phyloP scores from a whole-genome alignment of 2,888 invertebrate genomes.

The Venusia cambrica region DNA sequence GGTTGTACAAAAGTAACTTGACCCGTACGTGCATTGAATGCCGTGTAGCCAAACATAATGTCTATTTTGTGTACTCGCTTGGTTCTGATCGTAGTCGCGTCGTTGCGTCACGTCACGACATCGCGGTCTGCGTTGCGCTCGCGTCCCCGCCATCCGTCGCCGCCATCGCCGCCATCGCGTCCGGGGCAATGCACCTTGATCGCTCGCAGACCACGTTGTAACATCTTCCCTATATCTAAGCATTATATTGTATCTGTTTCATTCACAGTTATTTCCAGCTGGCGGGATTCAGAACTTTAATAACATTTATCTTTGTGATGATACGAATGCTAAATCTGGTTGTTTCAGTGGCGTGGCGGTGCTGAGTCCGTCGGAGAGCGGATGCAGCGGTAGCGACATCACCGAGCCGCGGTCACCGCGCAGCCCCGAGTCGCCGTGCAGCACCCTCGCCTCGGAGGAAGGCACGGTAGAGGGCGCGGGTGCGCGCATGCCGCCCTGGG shows the following conservation, averaged over 20 bases:
- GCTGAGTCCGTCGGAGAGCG: slow-evolving; percentile 87
- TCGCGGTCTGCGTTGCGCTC: too few species aligned
- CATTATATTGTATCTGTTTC: slow-evolving; percentile 55
- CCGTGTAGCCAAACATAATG: slow-evolving; percentile 69
- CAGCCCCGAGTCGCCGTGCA: slow-evolving; percentile 83
- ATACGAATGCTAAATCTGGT: slow-evolving; percentile 28
- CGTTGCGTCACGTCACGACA: slow-evolving; percentile 69
- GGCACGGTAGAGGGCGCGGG: slow-evolving; percentile 49
- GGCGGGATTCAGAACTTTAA: slow-evolving; percentile 43
- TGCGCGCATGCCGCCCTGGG: slow-evolving; percentile 78
- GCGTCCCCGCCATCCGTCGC: too few species aligned
- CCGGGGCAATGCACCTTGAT: slow-evolving; percentile 73
- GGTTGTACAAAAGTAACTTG: too few species aligned
- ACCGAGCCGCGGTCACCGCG: slow-evolving; percentile 93
- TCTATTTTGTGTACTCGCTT: slow-evolving; percentile 36
- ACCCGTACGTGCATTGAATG: slow-evolving; percentile 35
- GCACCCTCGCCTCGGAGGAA: slow-evolving; percentile 74
- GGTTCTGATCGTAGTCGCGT: slow-evolving; percentile 72
- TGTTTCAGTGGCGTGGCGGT: slow-evolving; percentile 91
- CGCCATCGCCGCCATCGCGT: slow-evolving; percentile 38
- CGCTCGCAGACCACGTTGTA: slow-evolving; percentile 36
- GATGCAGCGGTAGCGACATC: slow-evolving; percentile 90
- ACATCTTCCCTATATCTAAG: slow-evolving; percentile 41
- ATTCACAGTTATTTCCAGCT: slow-evolving; percentile 54
- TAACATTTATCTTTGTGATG: too few species aligned